phyloP scores from a whole-genome alignment of 1,140 invertebrate species.

The Leptonema lineaticorne region DNA sequence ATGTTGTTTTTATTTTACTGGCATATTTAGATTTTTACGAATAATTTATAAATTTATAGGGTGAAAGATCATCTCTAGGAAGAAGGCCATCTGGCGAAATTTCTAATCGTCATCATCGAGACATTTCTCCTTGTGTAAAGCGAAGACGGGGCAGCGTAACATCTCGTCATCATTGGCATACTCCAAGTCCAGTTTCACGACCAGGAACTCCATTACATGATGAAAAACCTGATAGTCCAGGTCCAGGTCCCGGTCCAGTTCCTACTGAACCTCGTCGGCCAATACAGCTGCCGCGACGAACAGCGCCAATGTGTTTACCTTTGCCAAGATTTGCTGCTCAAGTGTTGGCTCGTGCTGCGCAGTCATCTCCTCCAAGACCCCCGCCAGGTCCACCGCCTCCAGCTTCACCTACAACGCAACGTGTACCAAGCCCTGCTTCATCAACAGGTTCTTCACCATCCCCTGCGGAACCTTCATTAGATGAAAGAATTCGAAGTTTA shows the following conservation, averaged over 20 bases:
- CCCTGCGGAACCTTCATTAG: conserved; percentile 67
- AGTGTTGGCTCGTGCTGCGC: conserved; percentile 56
- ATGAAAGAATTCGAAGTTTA: conserved; percentile 82
- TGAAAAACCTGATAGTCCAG: conserved; percentile 75
- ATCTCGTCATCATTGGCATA: conserved; percentile 38
- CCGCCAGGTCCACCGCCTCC: conserved; percentile 49
- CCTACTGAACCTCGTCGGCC: conserved; percentile 70
- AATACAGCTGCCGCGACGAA: conserved; percentile 52
- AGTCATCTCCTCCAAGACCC: conserved; percentile 46
- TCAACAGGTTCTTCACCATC: conserved; percentile 59
- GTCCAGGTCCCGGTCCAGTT: too few species aligned
- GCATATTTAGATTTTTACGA: neutral
- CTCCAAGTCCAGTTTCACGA: conserved; percentile 60
- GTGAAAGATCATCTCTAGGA: conserved; percentile 47
- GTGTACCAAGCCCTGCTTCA: conserved; percentile 59
- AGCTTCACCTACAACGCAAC: conserved; percentile 57
- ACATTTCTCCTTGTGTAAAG: conserved; percentile 46
- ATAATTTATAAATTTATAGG: conserved; percentile 38
- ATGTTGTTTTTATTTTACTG: neutral
- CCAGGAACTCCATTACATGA: conserved; percentile 83
- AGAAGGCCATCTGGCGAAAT: conserved; percentile 43
- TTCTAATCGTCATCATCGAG: conserved; percentile 43
- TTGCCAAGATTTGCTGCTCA: conserved; percentile 82
- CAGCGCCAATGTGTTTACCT: conserved; percentile 73
- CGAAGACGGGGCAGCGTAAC: conserved; percentile 40